Percentiles rank a stretch among this genome's conserved stretches.
Conservation (phyloP, 2,888 invertebrate species). For the Sinopyrophorus schimmeli region DNA sequence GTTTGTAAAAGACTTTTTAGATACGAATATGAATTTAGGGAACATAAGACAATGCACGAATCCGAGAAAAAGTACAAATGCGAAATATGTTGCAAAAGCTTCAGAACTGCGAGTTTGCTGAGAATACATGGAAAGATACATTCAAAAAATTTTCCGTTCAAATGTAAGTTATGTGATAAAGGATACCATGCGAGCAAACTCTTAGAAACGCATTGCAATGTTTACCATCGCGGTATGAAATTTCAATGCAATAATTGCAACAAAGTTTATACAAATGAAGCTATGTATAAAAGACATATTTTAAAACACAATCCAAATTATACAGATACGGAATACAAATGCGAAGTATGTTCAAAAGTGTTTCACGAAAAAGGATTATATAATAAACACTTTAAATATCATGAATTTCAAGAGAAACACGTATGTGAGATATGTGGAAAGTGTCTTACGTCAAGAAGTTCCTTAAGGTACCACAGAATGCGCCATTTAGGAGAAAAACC, state of each 20-base stretch:
- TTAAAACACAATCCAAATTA: slow-evolving; percentile 26
- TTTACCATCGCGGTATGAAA: slow-evolving; percentile 56
- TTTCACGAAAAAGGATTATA: slow-evolving; percentile 1
- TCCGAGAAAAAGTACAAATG: slow-evolving; percentile 1
- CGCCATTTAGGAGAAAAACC: slow-evolving; percentile 48
- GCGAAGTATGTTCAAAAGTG: slow-evolving; percentile 34
- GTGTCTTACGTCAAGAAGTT: slow-evolving; percentile 46
- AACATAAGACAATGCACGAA: too few species aligned
- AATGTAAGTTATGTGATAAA: slow-evolving; percentile 22
- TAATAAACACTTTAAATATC: slow-evolving; percentile 26
- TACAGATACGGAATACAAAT: slow-evolving; percentile 22
- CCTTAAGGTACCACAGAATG: slow-evolving; percentile 45
- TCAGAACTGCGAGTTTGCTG: background rate
- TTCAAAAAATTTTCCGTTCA: slow-evolving; percentile 36
- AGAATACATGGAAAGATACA: slow-evolving; percentile 34
- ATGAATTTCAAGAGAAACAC: slow-evolving; percentile 53
- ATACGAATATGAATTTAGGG: too few species aligned
- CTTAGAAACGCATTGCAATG: slow-evolving; percentile 50
- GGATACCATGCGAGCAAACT: slow-evolving; percentile 3
- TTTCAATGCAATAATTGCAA: slow-evolving; percentile 58
- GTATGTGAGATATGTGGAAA: slow-evolving; percentile 51
- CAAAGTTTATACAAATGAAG: slow-evolving; percentile 55
- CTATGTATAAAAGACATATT: slow-evolving; percentile 21
- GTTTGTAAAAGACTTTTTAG: too few species aligned
- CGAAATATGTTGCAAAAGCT: background rate